Evolutionary conservation across 2,113 vertebrate species (phyloP), one percentile per base, ranked within the genome.

Genomic region (Nansenia antarctica): DNA sequence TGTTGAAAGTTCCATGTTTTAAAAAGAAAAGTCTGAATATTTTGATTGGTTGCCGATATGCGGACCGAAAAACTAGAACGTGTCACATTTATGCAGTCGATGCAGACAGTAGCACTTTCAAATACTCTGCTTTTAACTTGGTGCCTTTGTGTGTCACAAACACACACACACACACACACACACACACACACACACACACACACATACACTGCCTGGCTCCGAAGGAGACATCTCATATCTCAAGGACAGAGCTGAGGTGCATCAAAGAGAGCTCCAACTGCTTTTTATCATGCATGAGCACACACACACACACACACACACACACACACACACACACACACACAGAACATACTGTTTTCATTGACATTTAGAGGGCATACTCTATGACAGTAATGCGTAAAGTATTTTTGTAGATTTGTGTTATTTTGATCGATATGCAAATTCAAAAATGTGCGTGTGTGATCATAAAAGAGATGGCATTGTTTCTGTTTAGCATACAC

Each of bases 201-300:
- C 58, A 29, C 20, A 11, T 3, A 58, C 42, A 2, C 52, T 55
- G 35, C 2, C 22, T 26, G 24, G 8, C 65, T 75, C 29, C 73
- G 57, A 66, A 70, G 55, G 70, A 70, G 60, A 73, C 22, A 22
- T 8, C 24, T 58, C n/a, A 34, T 22, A 12, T 73, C 52, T 26
- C 73, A 71, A 74, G 63, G 82, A 70, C 77, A 65, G 31, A 69
- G 14, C 20, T 8, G 39, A 70, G 34, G 27, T 69, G 22, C 42
- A 61, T 62, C 54, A 37, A 26, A 45, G 14, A 26, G 54, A 59
- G 11, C 30, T 55, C 45, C 9, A 62, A 45, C 26, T 18, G 24
- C 39, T 66, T 37, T 67, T 72, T 62, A 67, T 49, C 29, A 72
- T 72, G 74, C 69, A 68, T 63, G 32, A 11, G 15, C n/a, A 34